A percentile compares a stretch with the other conserved stretches of the same genome.
These are phyloP conservation scores for Sarcoramphus papa DNA, from an alignment of 2,797 vertebrate species.

Conservation along the genomic window DNA sequence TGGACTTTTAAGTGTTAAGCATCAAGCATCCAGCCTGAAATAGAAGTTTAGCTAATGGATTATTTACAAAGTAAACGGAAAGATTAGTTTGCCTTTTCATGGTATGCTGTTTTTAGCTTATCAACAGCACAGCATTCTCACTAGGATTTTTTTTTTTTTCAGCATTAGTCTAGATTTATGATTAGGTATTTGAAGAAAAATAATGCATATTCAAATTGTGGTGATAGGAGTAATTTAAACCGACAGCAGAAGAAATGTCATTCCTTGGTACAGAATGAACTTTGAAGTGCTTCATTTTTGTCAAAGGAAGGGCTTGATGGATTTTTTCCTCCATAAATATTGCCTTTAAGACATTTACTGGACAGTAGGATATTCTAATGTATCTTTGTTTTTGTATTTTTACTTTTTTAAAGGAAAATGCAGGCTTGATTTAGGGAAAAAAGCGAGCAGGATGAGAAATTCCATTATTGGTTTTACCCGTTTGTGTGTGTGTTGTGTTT, in stretches of 20 bases:
- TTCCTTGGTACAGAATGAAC: slow-evolving; percentile 37
- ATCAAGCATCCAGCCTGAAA: slow-evolving; percentile 27
- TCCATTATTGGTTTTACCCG: neutral
- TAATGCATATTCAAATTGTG: neutral
- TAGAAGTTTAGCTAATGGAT: slow-evolving; percentile 31
- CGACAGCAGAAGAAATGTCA: neutral
- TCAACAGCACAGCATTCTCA: neutral
- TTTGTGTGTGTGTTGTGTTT: neutral
- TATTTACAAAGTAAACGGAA: slow-evolving; percentile 38
- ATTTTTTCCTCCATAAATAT: slow-evolving; percentile 31
- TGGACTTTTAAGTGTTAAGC: slow-evolving; percentile 27
- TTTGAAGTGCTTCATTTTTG: slow-evolving; percentile 24
- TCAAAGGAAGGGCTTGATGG: neutral
- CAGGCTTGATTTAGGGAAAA: neutral
- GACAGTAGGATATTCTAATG: slow-evolving; percentile 41
- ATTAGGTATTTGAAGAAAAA: slow-evolving; percentile 15
- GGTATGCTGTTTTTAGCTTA: slow-evolving; percentile 19
- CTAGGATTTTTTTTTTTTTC: slow-evolving; percentile 4
- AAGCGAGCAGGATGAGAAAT: neutral
- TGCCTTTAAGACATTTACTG: slow-evolving; percentile 48
- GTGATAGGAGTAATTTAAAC: neutral
- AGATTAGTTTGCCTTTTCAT: slow-evolving; percentile 46
- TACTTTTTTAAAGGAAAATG: slow-evolving; percentile 23
- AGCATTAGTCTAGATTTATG: slow-evolving; percentile 21
- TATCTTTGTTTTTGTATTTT: slow-evolving; percentile 42